A percentile compares a stretch with the other conserved stretches of the same genome.
These are phyloP conservation scores for Zelostemma sp. DNA, from an alignment of 1,140 invertebrate species.

Conservation along the genomic window DNA sequence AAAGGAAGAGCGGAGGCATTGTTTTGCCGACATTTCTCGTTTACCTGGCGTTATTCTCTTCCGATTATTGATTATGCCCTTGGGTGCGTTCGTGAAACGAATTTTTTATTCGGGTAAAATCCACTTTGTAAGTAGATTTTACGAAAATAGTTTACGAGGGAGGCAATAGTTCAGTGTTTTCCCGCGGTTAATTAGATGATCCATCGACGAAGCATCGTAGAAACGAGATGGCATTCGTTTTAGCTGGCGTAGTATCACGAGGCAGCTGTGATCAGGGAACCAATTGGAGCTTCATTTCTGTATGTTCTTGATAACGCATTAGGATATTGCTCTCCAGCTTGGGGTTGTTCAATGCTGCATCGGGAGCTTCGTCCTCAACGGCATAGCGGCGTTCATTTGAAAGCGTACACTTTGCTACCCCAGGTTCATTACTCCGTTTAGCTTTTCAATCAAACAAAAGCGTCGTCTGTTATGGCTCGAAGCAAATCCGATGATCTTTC, in stretches of 20 bases:
- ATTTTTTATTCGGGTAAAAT: neutral
- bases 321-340: slow-evolving; percentile 30
- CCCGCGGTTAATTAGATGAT: slow-evolving; percentile 1
- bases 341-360: slow-evolving; percentile 11
- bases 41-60: no score
- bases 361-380: slow-evolving; percentile 1
- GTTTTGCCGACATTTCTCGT: no score
- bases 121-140: neutral
- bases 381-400: slow-evolving; percentile 19
- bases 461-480: neutral
- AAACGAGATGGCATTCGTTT: neutral
- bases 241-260: neutral
- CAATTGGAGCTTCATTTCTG: slow-evolving; percentile 15
- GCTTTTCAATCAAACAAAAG: neutral
- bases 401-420: slow-evolving; percentile 7
- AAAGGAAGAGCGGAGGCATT: no score
- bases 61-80: no score
- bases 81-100: no score
- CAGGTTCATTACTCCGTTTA: neutral
- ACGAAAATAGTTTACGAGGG: neutral
- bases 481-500: no score
- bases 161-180: neutral
- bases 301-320: slow-evolving; percentile 33
- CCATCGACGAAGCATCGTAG: neutral
- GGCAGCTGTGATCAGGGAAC: slow-evolving; percentile 6